phyloP scores from a whole-genome alignment of 2,113 vertebrate genomes.

The Chamaetylas fuelleborni region DNA sequence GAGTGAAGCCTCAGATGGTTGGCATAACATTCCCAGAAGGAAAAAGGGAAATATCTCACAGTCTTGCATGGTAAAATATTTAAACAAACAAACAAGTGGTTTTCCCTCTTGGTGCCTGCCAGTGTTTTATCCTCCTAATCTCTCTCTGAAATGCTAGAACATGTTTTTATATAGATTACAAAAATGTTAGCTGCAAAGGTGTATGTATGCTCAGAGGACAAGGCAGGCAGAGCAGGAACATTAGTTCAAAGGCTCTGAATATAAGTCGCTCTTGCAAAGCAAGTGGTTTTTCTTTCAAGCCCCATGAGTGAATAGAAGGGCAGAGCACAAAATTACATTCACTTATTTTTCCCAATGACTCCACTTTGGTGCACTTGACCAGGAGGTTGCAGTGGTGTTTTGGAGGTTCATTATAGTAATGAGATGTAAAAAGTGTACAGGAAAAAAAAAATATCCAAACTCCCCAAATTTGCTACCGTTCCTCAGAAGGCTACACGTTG shows the following conservation, averaged over 20 bases:
- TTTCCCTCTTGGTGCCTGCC: constrained; percentile 34
- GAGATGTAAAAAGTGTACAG: not conserved
- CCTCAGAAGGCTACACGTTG: not conserved
- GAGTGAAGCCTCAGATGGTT: not conserved
- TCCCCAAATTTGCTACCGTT: not conserved
- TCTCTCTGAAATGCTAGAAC: constrained; percentile 59
- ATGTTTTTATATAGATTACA: constrained; percentile 60
- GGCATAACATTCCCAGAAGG: not conserved
- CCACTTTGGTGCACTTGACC: not conserved
- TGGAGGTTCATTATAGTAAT: not conserved
- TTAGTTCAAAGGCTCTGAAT: constrained; percentile 41
- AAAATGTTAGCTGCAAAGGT: constrained; percentile 21
- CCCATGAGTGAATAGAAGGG: not conserved
- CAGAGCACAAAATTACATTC: not conserved
- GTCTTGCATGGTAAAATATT: constrained; percentile 54
- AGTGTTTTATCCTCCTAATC: constrained; percentile 58
- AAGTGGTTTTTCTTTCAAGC: constrained; percentile 1
- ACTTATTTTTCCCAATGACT: not conserved
- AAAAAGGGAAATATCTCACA: constrained; percentile 1
- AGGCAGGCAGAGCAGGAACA: not conserved
- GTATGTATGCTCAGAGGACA: constrained; percentile 24
- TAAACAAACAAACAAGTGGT: constrained; percentile 60
- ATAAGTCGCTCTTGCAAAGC: constrained; percentile 28
- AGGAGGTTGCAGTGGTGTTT: not conserved
- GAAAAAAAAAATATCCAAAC: not conserved